Base-by-base conservation (phyloP, 2,797 vertebrate genomes). In the Petrocephalus sullivani region DNA sequence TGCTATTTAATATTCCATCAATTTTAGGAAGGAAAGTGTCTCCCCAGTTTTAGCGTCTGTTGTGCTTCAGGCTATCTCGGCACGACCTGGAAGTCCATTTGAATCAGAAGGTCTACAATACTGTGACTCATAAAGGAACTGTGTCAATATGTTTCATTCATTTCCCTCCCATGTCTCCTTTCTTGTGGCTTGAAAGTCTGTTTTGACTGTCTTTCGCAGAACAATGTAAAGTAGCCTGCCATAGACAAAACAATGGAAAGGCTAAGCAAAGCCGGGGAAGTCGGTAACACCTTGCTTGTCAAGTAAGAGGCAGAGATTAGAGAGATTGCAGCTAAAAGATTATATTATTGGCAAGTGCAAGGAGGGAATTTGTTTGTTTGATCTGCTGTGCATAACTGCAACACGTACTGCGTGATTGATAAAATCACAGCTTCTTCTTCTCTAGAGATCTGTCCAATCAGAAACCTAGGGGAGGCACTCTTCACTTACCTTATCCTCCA, bases 401-500 rank as follows among this genome's bases (percentile, higher is more conserved):
- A 87, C 87, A 87, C 28, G 4, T 58, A 87, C 87, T 33, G n/a
- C 41, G n/a, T 19, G 57, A n/a, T 3, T 64, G 87, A 83, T 88
- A 83, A 51, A 41, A 82, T 84, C 71, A 41, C 54, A 21, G 4
- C n/a, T n/a, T 71, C 28, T 37, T 4, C 71, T 23, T 71, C 54
- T 14, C 71, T 46, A 9, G 6, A 58, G 75, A 61, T 53, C n/a
- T 37, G 3, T 37, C 75, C 33, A 88, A 61, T 83, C 75, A 61
- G 49, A 81, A 58, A 21, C 9, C 37, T 14, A 54, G 67, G 33
- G 82, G 23, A 58, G 9, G 71, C 71, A 58, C 41, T 46, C 16
- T 51, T 49, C 88, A 90, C 92, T 93, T 95, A 97, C 97, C 96
- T 97, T 97, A 93, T 98, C 96, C 94, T 98, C 97, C 21, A 97